Evolutionary conservation across 2,113 vertebrate genomes (phyloP).

Genomic region (Rhynchomys soricoides): DNA sequence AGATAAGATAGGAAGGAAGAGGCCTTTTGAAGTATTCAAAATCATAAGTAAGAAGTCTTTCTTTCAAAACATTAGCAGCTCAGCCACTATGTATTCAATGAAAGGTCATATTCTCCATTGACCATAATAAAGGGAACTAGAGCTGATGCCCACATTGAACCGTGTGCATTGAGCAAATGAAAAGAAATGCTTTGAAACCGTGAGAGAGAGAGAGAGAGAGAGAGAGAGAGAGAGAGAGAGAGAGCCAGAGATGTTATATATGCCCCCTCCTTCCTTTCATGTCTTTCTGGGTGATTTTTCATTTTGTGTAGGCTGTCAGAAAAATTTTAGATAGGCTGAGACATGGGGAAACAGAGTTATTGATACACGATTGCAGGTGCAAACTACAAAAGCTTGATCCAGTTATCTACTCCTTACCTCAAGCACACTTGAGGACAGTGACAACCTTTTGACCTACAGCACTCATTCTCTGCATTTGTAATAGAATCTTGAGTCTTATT

Average conservation of each 20-base stretch:
- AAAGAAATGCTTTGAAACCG: slow-evolving; percentile 37
- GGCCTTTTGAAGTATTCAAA: slow-evolving; percentile 1
- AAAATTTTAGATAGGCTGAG: slow-evolving; percentile 33
- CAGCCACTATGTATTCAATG: slow-evolving; percentile 11
- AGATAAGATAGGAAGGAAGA: background rate
- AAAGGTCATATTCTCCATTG: background rate
- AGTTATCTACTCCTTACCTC: slow-evolving; percentile 1
- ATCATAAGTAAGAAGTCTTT: background rate
- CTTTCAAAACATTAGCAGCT: background rate
- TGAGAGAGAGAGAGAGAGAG: too few species aligned
- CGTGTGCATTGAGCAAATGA: slow-evolving; percentile 34
- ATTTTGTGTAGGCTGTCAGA: background rate
- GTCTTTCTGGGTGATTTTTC: slow-evolving; percentile 32
- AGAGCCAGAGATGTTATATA: background rate
- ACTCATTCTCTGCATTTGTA: slow-evolving; percentile 35
- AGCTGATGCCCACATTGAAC: background rate
- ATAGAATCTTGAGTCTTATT: slow-evolving; percentile 36
- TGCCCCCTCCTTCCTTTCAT: background rate
- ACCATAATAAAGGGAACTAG: slow-evolving; percentile 5
- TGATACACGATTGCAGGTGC: background rate
- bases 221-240: too few species aligned
- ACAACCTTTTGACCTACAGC: background rate
- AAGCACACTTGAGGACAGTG: background rate
- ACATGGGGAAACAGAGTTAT: background rate
- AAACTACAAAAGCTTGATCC: background rate